Conservation (phyloP, 2,113 vertebrate genomes). For the Oxygymnocypris stewartii region DNA sequence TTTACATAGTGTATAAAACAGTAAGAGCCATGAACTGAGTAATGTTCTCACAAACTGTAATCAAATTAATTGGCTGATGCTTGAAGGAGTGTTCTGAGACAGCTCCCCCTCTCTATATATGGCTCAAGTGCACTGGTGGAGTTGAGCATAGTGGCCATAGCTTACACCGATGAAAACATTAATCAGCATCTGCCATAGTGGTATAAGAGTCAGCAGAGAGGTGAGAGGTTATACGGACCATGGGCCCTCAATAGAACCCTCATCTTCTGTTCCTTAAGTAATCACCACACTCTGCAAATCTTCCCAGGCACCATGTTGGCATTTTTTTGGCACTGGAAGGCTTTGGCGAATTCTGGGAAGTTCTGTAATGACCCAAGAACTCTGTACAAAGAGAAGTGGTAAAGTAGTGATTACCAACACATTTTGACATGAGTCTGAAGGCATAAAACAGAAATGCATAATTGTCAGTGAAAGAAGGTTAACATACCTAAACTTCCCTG, state of each 20-base stretch:
- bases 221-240: constrained; percentile 24
- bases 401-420: neutral
- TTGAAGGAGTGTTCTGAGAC: constrained; percentile 45
- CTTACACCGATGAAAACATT: constrained; percentile 60
- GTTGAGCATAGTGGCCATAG: constrained; percentile 61
- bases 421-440: neutral
- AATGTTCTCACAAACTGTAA: constrained; percentile 43
- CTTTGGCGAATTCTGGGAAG: constrained; percentile 89
- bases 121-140: constrained; percentile 63
- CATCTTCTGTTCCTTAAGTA: constrained; percentile 38
- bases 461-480: neutral
- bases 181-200: constrained; percentile 52
- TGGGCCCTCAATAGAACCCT: neutral
- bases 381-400: constrained; percentile 70
- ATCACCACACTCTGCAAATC: constrained; percentile 91
- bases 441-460: neutral
- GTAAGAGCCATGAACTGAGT: constrained; percentile 36
- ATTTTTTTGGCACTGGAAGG: constrained; percentile 81
- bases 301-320: constrained; percentile 85
- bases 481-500: constrained; percentile 89
- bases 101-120: constrained; percentile 57
- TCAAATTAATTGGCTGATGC: constrained; percentile 29
- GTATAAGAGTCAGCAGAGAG: constrained; percentile 61
- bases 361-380: constrained; percentile 93
- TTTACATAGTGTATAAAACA: constrained; percentile 30